Evolutionary conservation across 2,888 invertebrate genomes (phyloP), one percentile per base, ranked within the genome.

Genomic region (Cataglyphis livida): DNA sequence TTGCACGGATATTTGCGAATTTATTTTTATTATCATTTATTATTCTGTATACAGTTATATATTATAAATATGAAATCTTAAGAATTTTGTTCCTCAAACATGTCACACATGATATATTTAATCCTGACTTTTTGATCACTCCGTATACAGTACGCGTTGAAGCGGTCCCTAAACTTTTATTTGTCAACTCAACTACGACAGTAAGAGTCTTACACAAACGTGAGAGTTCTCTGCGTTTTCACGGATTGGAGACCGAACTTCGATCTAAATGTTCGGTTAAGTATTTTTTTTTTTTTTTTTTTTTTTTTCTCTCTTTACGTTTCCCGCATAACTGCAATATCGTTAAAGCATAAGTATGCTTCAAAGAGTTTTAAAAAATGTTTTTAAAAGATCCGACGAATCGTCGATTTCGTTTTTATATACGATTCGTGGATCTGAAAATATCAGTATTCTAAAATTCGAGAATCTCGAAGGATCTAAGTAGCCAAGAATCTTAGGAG

Each of bases 221-320:
- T 87, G 28, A 6, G 28, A 83, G 89, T 78, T 81, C 84, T 61
- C 62, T 15, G 73, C 81, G 54, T 89, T 81, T 85, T 62, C 66
- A 76, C 65, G 87, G 83, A 87, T 89, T 68, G 82, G 65, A 57
- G 64, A 18, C 81, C 54, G 68, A 62, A 61, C 78, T 83, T 61
- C 84, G 76, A 66, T 74, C 51, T 85, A 81, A 89, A 87, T 25
- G n/a, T 82, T 65, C 87, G 82, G 71, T 78, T 83, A 82, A 64
- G 81, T 84, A 83, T 79, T 87, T 87, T 87, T 79, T 21, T 79
- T 28, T 28, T 28, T 28, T 28, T 28, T 28, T 28, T 28, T 28
- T 28, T 2, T 28, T 28, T 25, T 25, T 25, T 1, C 1, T 1
- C 25, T 76, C 5, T 54, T 10, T 32, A 4, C 57, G 65, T 44